phyloP scores from a whole-genome alignment of 2,888 invertebrate genomes.

The Syrista parreyssii region DNA sequence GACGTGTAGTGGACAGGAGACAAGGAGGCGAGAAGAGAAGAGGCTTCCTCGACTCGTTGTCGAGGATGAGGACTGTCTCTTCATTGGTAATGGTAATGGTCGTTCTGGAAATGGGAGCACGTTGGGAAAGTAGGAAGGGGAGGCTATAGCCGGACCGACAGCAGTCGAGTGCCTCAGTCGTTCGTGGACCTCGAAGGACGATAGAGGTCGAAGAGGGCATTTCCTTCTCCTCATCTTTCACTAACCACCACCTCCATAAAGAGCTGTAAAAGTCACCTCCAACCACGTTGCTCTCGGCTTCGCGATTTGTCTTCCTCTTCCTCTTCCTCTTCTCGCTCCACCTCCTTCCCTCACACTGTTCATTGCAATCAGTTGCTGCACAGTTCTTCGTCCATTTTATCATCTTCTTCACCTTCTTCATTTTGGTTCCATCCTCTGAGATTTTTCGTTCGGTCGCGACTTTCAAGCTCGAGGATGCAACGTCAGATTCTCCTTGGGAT shows the following conservation, averaged over 20 bases:
- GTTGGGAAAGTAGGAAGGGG: constrained; percentile 61
- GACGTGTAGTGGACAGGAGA: neutral
- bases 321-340: constrained; percentile 24
- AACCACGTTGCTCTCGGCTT: neutral
- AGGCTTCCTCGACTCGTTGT: neutral
- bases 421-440: constrained; percentile 10
- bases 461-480: constrained; percentile 48
- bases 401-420: constrained; percentile 33
- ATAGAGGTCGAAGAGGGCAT: constrained; percentile 63
- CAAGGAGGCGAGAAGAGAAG: constrained; percentile 2
- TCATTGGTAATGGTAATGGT: constrained; percentile 55
- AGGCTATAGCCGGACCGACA: constrained; percentile 61
- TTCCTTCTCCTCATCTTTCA: constrained; percentile 43
- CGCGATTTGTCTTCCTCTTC: constrained; percentile 10
- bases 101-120: constrained; percentile 63
- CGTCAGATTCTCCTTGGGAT: constrained; percentile 52
- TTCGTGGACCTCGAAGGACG: constrained; percentile 66
- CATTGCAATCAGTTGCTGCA: neutral
- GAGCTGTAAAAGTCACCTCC: neutral
- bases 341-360: neutral
- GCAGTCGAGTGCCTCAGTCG: constrained; percentile 61
- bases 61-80: constrained; percentile 33
- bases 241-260: neutral
- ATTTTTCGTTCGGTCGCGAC: constrained; percentile 23
- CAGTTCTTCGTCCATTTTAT: constrained; percentile 37